Percentiles rank a stretch among this genome's conserved stretches.
These are phyloP conservation scores for Xylota segnis DNA, from an alignment of 2,888 invertebrate genomes.

Conservation along the genomic window DNA sequence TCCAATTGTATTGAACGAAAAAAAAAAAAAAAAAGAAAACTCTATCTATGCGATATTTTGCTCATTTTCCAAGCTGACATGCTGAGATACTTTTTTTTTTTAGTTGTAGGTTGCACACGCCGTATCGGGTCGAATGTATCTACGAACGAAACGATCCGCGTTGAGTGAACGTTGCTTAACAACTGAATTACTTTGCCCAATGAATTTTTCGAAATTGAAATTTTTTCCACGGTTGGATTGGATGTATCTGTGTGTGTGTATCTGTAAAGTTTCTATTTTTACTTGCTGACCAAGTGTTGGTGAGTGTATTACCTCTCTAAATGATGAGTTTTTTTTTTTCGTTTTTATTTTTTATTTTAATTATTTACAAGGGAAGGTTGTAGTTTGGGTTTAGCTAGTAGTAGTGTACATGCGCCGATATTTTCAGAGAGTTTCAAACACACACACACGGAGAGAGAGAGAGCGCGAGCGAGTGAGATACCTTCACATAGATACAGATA, in stretches of 20 bases:
- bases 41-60: slow-evolving; percentile 74
- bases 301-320: slow-evolving; percentile 66
- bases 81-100: slow-evolving; percentile 68
- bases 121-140: slow-evolving; percentile 58
- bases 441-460: slow-evolving; percentile 58
- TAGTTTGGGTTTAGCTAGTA: neutral
- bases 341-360: slow-evolving; percentile 52
- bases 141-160: slow-evolving; percentile 79
- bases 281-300: slow-evolving; percentile 31
- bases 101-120: slow-evolving; percentile 61
- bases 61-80: slow-evolving; percentile 62
- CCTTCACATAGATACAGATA: slow-evolving; percentile 34
- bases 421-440: slow-evolving; percentile 37
- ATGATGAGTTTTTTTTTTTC: neutral
- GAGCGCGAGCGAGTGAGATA: slow-evolving; percentile 5
- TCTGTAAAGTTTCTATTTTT: slow-evolving; percentile 68
- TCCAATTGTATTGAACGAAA: slow-evolving; percentile 48
- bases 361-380: slow-evolving; percentile 76
- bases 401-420: slow-evolving; percentile 64
- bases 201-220: slow-evolving; percentile 72
- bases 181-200: slow-evolving; percentile 78
- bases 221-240: slow-evolving; percentile 20
- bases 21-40: slow-evolving; percentile 21
- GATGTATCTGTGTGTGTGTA: slow-evolving; percentile 22
- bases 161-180: slow-evolving; percentile 81